Base-by-base conservation (phyloP, 2,888 invertebrate genomes). In the Ophion ellenae region DNA sequence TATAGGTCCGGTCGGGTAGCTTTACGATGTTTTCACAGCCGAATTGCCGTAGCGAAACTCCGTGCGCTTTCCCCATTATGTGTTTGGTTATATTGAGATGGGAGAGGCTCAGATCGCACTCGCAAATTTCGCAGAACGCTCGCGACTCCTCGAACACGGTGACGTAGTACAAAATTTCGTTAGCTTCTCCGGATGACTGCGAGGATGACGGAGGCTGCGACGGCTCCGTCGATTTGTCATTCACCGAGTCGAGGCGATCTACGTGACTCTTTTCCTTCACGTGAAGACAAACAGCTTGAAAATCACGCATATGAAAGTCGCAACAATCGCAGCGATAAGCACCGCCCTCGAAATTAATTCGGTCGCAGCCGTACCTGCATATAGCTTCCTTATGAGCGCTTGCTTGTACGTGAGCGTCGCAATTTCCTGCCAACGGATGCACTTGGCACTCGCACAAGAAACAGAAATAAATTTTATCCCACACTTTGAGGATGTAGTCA, bases 61-160 rank as follows among this genome's bases (percentile, higher is more conserved):
- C 14, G 32, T 81, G 81, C 3, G 11, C 20, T 59, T 61, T 81
- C n/a, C 81, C 81, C 28, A n/a, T 45, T 5, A 64, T 40, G 57
- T 81, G 81, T 14, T 14, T 3, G 6, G 14, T n/a, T 5, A 81
- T 59, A 7, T 67, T 67, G 53, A 1, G 7, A 20, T 11, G 5
- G 9, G 59, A 47, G 1, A 10, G 45, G 2, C 63, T 20, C 5
- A 81, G 2, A 4, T 10, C 4, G 36, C 81, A 81, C 0, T 64
- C 64, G 53, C 81, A 81, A 63, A 81, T 53, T 17, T 61, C 36
- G 45, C 83, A 83, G 11, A 14, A 67, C 3, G 47, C 47, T n/a
- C 32, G 17, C 0, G 2, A 32, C 4, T 69, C 57, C 24, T 59
- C 59, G 10, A 47, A 2, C 17, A 20, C 5, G 3, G 28, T 59